A percentile compares a stretch with the other conserved stretches of the same genome.
Evolutionary conservation across 2,113 vertebrate genomes (phyloP).

Genomic region (Dasyprocta punctata): DNA sequence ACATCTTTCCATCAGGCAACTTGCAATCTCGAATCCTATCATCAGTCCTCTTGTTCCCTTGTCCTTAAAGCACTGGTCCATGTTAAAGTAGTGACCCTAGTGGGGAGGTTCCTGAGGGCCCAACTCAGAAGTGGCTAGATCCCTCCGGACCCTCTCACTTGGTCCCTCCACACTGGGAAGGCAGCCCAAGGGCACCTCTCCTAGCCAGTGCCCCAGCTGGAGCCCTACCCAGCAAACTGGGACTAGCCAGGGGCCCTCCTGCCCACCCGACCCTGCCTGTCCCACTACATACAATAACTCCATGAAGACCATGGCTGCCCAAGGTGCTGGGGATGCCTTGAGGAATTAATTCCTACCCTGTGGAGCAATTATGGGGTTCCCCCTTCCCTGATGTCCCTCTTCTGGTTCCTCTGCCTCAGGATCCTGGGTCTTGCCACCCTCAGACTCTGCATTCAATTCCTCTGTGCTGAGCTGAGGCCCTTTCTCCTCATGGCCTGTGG

Average conservation of each 20-base stretch:
- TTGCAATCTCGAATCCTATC: background rate
- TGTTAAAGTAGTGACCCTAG: background rate
- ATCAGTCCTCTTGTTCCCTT: no score
- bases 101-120: background rate
- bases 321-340: background rate
- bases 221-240: background rate
- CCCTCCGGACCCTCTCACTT: background rate
- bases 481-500: background rate
- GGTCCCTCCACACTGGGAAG: background rate
- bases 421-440: background rate
- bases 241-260: background rate
- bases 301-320: background rate
- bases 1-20: background rate
- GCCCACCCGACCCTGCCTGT: background rate
- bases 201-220: no score
- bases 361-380: background rate
- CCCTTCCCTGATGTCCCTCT: conserved; percentile 56
- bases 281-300: background rate
- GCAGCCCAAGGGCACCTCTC: background rate
- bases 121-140: background rate
- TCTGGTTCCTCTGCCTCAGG: background rate
- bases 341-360: conserved; percentile 6
- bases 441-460: background rate
- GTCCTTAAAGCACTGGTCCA: background rate
- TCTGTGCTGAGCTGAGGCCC: background rate